phyloP scores from a whole-genome alignment of 2,113 vertebrate species.

The Aptenodytes patagonicus region DNA sequence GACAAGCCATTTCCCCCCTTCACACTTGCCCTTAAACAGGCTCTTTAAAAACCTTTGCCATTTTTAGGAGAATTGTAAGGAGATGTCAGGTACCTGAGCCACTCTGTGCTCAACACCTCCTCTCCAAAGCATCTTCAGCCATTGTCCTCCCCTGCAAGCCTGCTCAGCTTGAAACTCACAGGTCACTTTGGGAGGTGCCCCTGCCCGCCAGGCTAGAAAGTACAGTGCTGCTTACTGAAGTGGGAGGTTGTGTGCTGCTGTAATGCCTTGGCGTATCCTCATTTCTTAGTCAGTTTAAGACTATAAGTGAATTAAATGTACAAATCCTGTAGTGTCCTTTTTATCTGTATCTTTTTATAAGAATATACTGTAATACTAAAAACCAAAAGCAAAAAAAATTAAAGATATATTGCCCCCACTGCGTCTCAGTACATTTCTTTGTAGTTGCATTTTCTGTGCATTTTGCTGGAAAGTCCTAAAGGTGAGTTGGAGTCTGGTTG shows the following conservation, averaged over 20 bases:
- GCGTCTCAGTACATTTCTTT: not conserved
- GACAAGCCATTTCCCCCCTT: not conserved
- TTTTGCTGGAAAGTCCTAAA: not conserved
- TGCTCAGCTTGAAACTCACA: not conserved
- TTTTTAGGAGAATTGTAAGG: not conserved
- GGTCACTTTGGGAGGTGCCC: not conserved
- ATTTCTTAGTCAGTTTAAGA: constrained; percentile 70
- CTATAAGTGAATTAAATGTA: constrained; percentile 71
- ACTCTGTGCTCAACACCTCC: not conserved
- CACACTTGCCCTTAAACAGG: not conserved
- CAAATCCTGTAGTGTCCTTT: constrained; percentile 74
- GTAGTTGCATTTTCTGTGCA: not conserved
- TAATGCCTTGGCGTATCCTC: constrained; percentile 73
- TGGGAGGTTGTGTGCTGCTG: constrained; percentile 40
- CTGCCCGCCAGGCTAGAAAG: not conserved
- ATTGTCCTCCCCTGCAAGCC: not conserved
- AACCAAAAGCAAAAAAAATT: constrained; percentile 70
- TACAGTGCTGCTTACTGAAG: constrained; percentile 21
- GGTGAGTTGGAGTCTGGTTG: not conserved
- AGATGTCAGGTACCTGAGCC: not conserved
- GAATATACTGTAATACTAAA: constrained; percentile 83
- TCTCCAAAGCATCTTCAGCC: not conserved
- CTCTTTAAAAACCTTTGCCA: not conserved
- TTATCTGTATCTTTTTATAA: constrained; percentile 79
- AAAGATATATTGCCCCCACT: constrained; percentile 74